phyloP scores from a whole-genome alignment of 2,113 vertebrate genomes.

The Panurus biarmicus region DNA sequence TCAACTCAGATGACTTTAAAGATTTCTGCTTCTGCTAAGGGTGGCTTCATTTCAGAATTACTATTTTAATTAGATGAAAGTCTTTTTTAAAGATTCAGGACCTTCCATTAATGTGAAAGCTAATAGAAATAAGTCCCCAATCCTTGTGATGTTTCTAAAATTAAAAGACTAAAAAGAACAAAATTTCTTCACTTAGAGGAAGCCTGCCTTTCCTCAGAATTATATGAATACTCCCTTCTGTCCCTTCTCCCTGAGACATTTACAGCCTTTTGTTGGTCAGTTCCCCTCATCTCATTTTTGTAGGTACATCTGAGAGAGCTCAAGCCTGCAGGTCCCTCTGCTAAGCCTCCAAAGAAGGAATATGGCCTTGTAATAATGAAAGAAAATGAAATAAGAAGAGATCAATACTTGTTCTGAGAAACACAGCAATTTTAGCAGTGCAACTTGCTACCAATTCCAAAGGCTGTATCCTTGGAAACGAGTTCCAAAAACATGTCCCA shows the following conservation, averaged over 20 bases:
- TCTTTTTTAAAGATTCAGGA: neutral
- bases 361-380: neutral
- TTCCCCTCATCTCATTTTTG: neutral
- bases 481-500: neutral
- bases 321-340: neutral
- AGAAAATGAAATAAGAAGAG: neutral
- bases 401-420: neutral
- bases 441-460: neutral
- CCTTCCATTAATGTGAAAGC: neutral
- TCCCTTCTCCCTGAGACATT: neutral
- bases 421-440: neutral
- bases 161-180: neutral
- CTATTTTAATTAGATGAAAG: conserved; percentile 15
- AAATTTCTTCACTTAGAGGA: neutral
- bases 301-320: neutral
- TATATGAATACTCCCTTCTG: neutral
- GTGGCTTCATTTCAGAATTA: conserved; percentile 1
- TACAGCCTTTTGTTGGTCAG: neutral
- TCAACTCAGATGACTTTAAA: neutral
- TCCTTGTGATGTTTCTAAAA: neutral
- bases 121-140: neutral
- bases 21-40: neutral
- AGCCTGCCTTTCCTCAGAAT: neutral
- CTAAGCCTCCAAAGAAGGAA: neutral
- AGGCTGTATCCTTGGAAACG: neutral